Conservation (phyloP, 2,797 vertebrate genomes). For the Crocodylus rhombifer region DNA sequence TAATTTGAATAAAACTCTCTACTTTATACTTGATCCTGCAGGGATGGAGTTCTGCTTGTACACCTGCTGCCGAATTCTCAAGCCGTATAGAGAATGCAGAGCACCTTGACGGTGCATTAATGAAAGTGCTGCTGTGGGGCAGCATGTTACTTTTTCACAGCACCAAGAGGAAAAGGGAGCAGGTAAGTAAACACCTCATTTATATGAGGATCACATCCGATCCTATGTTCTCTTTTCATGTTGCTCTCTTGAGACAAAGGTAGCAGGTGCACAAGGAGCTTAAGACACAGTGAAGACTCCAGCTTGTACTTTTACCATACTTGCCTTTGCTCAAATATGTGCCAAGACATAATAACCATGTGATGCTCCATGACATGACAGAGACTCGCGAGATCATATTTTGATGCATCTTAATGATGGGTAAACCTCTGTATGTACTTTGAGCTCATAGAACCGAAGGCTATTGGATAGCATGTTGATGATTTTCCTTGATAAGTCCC, state of each 20-base stretch:
- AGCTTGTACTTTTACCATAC: neutral
- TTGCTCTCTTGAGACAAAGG: neutral
- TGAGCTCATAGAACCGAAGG: neutral
- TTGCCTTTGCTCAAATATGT: neutral
- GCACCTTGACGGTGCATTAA: neutral
- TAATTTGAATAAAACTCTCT: accelerated
- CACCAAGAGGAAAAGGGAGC: neutral
- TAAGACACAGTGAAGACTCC: neutral
- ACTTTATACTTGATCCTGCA: neutral
- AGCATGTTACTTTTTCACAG: neutral
- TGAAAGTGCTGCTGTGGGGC: neutral
- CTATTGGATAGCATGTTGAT: neutral
- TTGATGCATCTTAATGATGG: neutral
- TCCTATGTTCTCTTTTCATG: neutral
- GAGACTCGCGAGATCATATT: neutral
- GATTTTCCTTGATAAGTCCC: neutral
- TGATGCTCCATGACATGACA: neutral
- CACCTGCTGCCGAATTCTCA: neutral
- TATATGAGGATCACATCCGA: neutral
- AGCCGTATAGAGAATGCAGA: neutral
- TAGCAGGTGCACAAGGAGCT: neutral
- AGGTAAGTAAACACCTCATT: neutral
- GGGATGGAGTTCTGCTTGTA: neutral
- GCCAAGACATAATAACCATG: neutral
- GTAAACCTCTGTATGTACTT: neutral